Base-by-base conservation (phyloP, 2,113 vertebrate genomes). In the Pteruthius melanotis region DNA sequence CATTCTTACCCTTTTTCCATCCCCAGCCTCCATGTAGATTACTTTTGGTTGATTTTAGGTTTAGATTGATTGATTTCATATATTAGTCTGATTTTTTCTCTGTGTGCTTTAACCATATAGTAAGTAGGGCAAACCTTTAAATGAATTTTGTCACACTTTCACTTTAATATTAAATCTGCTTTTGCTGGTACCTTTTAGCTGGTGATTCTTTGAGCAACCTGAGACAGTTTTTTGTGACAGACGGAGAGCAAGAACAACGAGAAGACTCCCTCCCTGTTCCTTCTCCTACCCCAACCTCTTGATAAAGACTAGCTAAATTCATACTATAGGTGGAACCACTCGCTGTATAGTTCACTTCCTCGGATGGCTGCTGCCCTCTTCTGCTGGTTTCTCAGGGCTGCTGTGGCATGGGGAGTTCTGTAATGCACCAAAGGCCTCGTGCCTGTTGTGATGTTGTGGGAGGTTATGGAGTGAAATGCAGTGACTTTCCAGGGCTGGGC, bases 281-380 rank as follows among this genome's bases (percentile, higher is more conserved):
- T 44, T 49, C n/a, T 79, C 30, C 59, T 44, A 30, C 8, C 18
- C 16, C 49, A 52, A 4, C 5, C 31, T 65, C 40, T 24, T 50
- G 22, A 23, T 11, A 23, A 24, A 53, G 28, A 52, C 10, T 26
- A 30, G 18, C 27, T 82, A 75, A 74, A 70, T 18, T 11, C 31
- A 3, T 8, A 2, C 8, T 17, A 2, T 15, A 17, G 45, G 19
- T 17, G 23, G 44, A 87, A 26, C 23, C 1, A 1, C 35, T 20
- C 1, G 2, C 11, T 0, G 1, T 19, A 4, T 4, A 5, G 18
- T 5, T 83, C 49, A 10, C 31, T 89, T 52, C 42, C 17, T 40
- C 49, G 87, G 76, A 35, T 44, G 10, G 8, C 87, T 94, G 93
- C 93, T 95, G 96, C 93, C 96, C 93, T 89, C 94, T 95, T 53